Evolutionary conservation across 64 coral and sea anemone species (phyloP), one percentile per base, ranked within the genome.

Genomic region (Hydrozoanthus tunicans): DNA sequence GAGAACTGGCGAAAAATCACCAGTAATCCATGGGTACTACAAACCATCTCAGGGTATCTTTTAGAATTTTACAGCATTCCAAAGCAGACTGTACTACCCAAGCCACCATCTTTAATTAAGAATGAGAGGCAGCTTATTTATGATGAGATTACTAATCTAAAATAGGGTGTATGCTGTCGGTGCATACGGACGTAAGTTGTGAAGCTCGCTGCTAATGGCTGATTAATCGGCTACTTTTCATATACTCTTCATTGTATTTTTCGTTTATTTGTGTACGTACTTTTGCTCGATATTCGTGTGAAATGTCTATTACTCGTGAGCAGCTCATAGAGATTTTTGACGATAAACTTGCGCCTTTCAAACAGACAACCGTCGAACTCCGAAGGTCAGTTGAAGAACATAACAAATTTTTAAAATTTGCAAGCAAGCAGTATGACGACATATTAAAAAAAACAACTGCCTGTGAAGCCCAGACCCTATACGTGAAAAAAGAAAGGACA

Each of bases 21-120:
- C 69, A 93, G 91, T 93, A 91, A 95, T 73, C 91, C 90, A 61
- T 95, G 94, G 91, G 72, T 96, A 53, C 66, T 91, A 63, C 71
- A 96, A 93, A 93, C 91, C 54, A 70, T 93, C 0, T 32, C 94
- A 57, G 91, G 94, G 4, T 96, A 96, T 73, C 91, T 93, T 78
- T 85, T 96, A 53, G 94, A 96, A 63, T 93, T 93, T 93, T 80
- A 88, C 1, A 53, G 72, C 13, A 1, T 56, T 7, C 94, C 94
- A 13, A 1, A 85, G 10, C 94, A 85, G 27, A 0, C 0, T 52
- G 5, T 5, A 4, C 69, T 93, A 70, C 94, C 91, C 0, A 95
- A 69, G 71, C 69, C 80, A 0, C 91, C 94, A 56, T 79, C 70
- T 58, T 95, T 95, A 62, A 57, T 0, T 62, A 52, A 66, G 26